These are phyloP conservation scores for Dendrolimus punctatus DNA, from an alignment of 1,140 invertebrate genomes.

Conservation along the genomic window DNA sequence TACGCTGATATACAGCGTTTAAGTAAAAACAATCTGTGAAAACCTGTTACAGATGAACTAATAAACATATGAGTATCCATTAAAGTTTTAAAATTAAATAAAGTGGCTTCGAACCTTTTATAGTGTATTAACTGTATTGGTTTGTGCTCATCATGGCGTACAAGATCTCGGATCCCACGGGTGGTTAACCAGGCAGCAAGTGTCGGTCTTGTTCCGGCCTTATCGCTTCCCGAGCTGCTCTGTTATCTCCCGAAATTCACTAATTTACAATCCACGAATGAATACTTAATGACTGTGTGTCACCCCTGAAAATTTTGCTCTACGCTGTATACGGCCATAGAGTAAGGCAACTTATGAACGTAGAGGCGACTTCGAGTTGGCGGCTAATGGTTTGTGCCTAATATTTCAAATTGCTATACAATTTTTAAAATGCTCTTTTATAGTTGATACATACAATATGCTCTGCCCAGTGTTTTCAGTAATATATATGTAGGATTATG, in stretches of 20 bases:
- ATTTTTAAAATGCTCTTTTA: too few species aligned
- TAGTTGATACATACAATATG: too few species aligned
- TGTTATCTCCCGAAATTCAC: conserved; percentile 42
- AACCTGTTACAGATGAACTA: too few species aligned
- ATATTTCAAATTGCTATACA: too few species aligned
- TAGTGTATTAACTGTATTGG: background rate
- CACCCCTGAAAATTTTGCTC: conserved; percentile 59
- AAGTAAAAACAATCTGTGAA: too few species aligned
- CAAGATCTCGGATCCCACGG: conserved; percentile 8
- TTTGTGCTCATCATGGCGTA: conserved; percentile 1
- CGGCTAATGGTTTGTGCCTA: background rate
- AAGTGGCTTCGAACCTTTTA: too few species aligned
- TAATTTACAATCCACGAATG: conserved; percentile 62
- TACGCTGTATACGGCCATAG: conserved; percentile 33
- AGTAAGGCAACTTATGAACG: conserved; percentile 14
- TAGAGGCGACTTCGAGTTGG: conserved; percentile 2
- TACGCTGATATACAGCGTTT: too few species aligned
- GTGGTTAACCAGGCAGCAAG: conserved; percentile 16
- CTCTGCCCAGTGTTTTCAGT: too few species aligned
- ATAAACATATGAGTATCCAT: too few species aligned
- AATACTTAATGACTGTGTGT: conserved; percentile 61
- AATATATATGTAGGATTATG: too few species aligned
- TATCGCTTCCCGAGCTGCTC: conserved; percentile 25
- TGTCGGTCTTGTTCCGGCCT: conserved; percentile 19
- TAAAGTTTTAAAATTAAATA: too few species aligned